Evolutionary conservation across 2,113 vertebrate genomes (phyloP).

Genomic region (Corythoichthys haematopterus): DNA sequence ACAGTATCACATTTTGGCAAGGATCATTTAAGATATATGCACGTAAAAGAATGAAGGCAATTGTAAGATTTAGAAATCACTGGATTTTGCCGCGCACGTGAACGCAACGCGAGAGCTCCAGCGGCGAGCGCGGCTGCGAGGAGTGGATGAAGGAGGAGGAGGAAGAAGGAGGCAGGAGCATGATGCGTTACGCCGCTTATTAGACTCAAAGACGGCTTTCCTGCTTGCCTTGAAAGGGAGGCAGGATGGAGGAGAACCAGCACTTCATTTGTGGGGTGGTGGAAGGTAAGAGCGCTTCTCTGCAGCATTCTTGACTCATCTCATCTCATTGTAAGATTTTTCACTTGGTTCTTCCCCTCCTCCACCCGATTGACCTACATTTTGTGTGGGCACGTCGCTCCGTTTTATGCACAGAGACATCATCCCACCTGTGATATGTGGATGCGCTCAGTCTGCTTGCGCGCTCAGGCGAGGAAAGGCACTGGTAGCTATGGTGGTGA

Average conservation of each 20-base stretch:
- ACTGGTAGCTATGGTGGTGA: background rate
- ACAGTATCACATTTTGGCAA: background rate
- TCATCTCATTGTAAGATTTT: conserved; percentile 28
- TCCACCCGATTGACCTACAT: conserved; percentile 45
- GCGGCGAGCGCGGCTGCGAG: conserved; percentile 14
- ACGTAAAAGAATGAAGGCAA: too few relatives aligned
- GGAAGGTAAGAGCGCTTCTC: conserved; percentile 72
- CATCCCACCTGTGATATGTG: background rate
- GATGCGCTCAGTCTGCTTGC: conserved; percentile 1
- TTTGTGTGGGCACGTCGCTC: background rate
- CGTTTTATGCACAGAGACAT: background rate
- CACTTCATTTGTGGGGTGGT: conserved; percentile 80
- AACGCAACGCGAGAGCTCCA: conserved; percentile 45
- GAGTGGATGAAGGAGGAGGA: conserved; percentile 22
- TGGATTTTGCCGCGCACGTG: conserved; percentile 24
- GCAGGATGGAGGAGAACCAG: conserved; percentile 68
- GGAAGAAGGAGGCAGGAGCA: conserved; percentile 38
- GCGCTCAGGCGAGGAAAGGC: background rate
- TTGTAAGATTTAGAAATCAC: background rate
- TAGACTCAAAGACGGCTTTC: conserved; percentile 28
- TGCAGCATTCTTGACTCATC: conserved; percentile 24
- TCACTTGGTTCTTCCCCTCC: background rate
- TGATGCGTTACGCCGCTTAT: conserved; percentile 28
- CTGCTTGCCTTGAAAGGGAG: conserved; percentile 25
- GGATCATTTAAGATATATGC: background rate